A percentile compares a stretch with the other conserved stretches of the same genome.
Conservation (phyloP, 2,113 vertebrate genomes). For the Cettia cetti region DNA sequence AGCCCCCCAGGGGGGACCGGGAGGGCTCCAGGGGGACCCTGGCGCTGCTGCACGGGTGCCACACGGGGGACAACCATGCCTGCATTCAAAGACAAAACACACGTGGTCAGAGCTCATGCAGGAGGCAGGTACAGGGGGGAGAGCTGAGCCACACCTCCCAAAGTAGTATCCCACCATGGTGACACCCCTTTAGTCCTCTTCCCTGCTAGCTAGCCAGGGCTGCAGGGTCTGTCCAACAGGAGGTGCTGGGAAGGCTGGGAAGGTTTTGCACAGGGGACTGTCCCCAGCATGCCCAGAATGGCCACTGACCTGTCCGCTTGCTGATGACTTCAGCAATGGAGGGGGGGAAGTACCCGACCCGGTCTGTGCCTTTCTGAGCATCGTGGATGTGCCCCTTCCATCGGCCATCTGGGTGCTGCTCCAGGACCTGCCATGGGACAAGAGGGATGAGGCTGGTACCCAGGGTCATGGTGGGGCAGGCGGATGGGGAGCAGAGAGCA, state of each 20-base stretch:
- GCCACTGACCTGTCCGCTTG: slow-evolving; percentile 81
- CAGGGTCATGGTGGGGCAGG: neutral
- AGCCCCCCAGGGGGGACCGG: slow-evolving; percentile 19
- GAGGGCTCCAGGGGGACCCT: slow-evolving; percentile 71
- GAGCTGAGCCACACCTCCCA: neutral
- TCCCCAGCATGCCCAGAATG: neutral
- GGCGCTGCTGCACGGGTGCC: slow-evolving; percentile 71
- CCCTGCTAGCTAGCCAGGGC: neutral
- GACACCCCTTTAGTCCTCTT: neutral
- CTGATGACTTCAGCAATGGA: slow-evolving; percentile 95
- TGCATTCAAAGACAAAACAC: slow-evolving; percentile 71
- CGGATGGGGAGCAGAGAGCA: neutral
- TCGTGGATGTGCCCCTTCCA: slow-evolving; percentile 98
- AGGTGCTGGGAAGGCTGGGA: neutral
- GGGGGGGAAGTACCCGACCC: slow-evolving; percentile 92
- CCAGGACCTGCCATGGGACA: slow-evolving; percentile 79
- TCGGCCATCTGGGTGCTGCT: slow-evolving; percentile 89
- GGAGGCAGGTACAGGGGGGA: neutral
- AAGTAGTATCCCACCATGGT: rapidly evolving
- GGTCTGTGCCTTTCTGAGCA: slow-evolving; percentile 86
- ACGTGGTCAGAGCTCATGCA: neutral
- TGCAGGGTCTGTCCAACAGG: neutral
- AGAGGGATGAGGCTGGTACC: neutral
- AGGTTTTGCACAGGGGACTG: neutral
- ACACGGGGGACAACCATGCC: slow-evolving; percentile 80